phyloP scores from a whole-genome alignment of 2,888 invertebrate genomes.

The Rhingia rostrata region DNA sequence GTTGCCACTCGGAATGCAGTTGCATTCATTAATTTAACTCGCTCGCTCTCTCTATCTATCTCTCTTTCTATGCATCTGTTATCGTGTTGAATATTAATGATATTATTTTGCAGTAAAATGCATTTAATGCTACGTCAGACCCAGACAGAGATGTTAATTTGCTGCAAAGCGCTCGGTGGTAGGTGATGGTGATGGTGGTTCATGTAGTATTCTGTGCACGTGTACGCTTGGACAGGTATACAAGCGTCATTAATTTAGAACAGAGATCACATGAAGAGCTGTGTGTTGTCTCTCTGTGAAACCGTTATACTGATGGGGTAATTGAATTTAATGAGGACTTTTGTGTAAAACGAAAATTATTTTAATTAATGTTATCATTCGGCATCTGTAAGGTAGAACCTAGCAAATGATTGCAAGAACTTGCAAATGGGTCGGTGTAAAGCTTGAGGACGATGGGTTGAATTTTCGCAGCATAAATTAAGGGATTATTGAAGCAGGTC shows the following conservation, averaged over 20 bases:
- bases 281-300: conserved; percentile 3
- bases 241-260: conserved; percentile 50
- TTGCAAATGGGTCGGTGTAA: background rate
- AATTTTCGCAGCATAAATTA: background rate
- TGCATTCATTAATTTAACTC: conserved; percentile 24
- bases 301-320: conserved; percentile 28
- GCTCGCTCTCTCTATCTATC: background rate
- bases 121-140: conserved; percentile 66
- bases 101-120: conserved; percentile 63
- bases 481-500: no score
- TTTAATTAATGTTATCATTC: conserved; percentile 50
- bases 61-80: conserved; percentile 12
- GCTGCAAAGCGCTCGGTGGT: conserved; percentile 21
- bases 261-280: conserved; percentile 9
- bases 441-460: background rate
- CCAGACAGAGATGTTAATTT: conserved; percentile 66
- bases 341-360: conserved; percentile 52
- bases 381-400: no score
- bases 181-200: no score
- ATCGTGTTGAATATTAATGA: conserved; percentile 62
- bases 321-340: conserved; percentile 64
- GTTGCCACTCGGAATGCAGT: conserved; percentile 10
- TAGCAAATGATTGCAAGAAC: background rate
- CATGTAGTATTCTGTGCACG: no score
- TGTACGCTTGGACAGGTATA: conserved; percentile 37